A percentile compares a stretch with the other conserved stretches of the same genome.
These are phyloP conservation scores for Diabrotica virgifera DNA, from an alignment of 1,140 invertebrate genomes.

Conservation along the genomic window DNA sequence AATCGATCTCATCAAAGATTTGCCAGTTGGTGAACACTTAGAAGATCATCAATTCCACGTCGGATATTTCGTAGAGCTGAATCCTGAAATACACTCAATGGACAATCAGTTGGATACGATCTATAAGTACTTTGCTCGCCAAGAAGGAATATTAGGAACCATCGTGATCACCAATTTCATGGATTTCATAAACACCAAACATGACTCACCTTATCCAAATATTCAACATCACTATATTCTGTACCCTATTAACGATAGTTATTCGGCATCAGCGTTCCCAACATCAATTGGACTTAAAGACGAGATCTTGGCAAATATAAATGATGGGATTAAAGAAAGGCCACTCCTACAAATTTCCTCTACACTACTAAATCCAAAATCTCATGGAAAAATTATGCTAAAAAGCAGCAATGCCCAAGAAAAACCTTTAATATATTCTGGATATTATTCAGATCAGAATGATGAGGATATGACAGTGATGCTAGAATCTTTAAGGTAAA, in stretches of 20 bases:
- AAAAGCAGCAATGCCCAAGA: slow-evolving; percentile 57
- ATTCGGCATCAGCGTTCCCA: slow-evolving; percentile 17
- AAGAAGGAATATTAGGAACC: slow-evolving; percentile 27
- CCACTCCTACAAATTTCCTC: slow-evolving; percentile 47
- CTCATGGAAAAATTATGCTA: slow-evolving; percentile 56
- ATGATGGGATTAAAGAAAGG: slow-evolving; percentile 19
- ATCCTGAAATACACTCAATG: slow-evolving; percentile 9
- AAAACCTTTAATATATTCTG: slow-evolving; percentile 68
- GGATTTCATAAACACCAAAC: slow-evolving; percentile 32
- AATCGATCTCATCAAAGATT: slow-evolving; percentile 42
- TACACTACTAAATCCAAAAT: slow-evolving; percentile 70
- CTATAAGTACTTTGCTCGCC: slow-evolving; percentile 31
- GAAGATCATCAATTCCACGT: slow-evolving; percentile 52
- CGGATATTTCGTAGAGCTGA: slow-evolving; percentile 17
- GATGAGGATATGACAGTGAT: slow-evolving; percentile 50
- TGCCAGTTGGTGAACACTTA: slow-evolving; percentile 50
- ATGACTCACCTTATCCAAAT: slow-evolving; percentile 31
- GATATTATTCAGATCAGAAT: slow-evolving; percentile 57
- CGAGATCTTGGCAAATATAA: slow-evolving; percentile 8
- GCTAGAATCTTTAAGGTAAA: slow-evolving; percentile 49
- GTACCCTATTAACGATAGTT: slow-evolving; percentile 8
- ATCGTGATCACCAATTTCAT: slow-evolving; percentile 27
- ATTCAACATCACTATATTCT: slow-evolving; percentile 52
- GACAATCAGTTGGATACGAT: slow-evolving; percentile 19
- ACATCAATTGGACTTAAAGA: slow-evolving; percentile 14